These are phyloP conservation scores for Willowsia nigromaculata DNA, from an alignment of 2,888 invertebrate genomes.

Conservation along the genomic window DNA sequence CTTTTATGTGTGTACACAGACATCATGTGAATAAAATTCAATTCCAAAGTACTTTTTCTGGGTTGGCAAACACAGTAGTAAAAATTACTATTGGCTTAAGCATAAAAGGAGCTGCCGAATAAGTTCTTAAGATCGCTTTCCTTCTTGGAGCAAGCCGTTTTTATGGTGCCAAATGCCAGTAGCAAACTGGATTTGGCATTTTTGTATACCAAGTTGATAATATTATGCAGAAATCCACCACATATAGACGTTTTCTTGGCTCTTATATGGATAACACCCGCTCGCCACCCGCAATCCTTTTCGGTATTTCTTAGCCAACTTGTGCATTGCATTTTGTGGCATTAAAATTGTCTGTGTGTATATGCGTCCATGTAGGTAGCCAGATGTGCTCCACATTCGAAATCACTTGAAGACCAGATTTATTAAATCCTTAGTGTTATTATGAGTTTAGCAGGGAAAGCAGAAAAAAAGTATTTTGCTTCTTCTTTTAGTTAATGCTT, in stretches of 20 bases:
- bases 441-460: slow-evolving; percentile 13
- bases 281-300: background rate
- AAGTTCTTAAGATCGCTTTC: slow-evolving; percentile 40
- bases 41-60: slow-evolving; percentile 33
- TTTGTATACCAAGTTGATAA: slow-evolving; percentile 17
- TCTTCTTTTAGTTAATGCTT: background rate
- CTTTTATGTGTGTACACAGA: background rate
- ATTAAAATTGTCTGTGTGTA: background rate
- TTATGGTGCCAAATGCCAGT: slow-evolving; percentile 46
- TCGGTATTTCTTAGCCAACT: background rate
- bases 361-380: background rate
- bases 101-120: slow-evolving; percentile 37
- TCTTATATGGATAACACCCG: slow-evolving; percentile 3
- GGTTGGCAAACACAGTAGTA: slow-evolving; percentile 43
- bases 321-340: background rate
- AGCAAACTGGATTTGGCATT: slow-evolving; percentile 17
- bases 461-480: slow-evolving; percentile 5
- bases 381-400: slow-evolving; percentile 60
- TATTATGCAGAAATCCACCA: slow-evolving; percentile 11
- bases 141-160: slow-evolving; percentile 12
- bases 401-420: slow-evolving; percentile 62
- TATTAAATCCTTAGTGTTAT: slow-evolving; percentile 57
- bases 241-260: background rate
- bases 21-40: slow-evolving; percentile 23
- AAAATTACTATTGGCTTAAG: slow-evolving; percentile 46